Evolutionary conservation across 2,113 vertebrate genomes (phyloP), one percentile per base, ranked within the genome.

Genomic region (Triplophysa tibetana): DNA sequence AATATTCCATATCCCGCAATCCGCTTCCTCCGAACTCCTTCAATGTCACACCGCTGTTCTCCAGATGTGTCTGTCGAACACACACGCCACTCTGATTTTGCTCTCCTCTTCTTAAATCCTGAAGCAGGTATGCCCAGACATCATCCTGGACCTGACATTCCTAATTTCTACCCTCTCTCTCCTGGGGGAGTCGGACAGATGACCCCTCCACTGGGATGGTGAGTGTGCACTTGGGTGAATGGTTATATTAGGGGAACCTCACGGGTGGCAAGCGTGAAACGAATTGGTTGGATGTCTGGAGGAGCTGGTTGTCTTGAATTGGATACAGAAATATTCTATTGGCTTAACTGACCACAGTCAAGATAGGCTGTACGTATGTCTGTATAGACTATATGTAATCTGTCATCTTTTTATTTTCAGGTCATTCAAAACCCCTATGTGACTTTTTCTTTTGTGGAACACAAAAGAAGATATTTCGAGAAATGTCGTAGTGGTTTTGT

Each of bases 191-290:
- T 98, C 54, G 97, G 98, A 76, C 98, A 98, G 92, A 95, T 98
- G 87, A 98, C 98, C 68, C 97, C 98, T 81, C 96, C 97, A 74
- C 93, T 99, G 82, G 96, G 97, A 93, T 99, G 98, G 98, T 98
- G 93, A 96, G 96, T 92, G 75, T 70, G 24, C 54, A 76, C 17
- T 60, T 65, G 43, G 21, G 14, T 43, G 61, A 23, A 54, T 1
- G 23, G 10, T 16, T 68, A 79, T 70, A 16, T 66, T 75, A 68
- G 77, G 72, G 56, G 29, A n/a, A n/a, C 26, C 1, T 24, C 24
- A 1, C 24, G 6, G 23, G 24, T 0, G 45, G 17, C 67, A 52
- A 50, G 3, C 16, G 14, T 50, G 43, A 54, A 52, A 54, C 16
- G 4, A 70, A 70, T 70, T 48, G 16, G 1, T 70, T 70, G 26